Evolutionary conservation across 1,140 invertebrate genomes (phyloP).

Genomic region (Tetramorium parvispinum): DNA sequence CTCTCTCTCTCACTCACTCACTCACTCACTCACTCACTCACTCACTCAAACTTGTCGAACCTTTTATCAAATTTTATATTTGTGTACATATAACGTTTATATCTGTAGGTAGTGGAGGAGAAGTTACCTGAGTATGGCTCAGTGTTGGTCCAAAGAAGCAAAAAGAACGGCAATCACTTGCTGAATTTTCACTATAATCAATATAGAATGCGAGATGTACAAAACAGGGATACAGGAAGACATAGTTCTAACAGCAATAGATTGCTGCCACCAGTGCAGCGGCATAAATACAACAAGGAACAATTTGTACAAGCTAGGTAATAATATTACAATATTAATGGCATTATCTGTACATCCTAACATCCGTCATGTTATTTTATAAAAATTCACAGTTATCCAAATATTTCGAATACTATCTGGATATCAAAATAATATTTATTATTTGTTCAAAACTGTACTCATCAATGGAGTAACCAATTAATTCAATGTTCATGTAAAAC

Average conservation of each 20-base stretch:
- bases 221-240: conserved; percentile 73
- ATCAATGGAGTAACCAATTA: neutral
- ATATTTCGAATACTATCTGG: neutral
- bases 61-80: neutral
- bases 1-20: no score
- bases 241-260: conserved; percentile 80
- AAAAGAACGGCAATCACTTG: conserved; percentile 96
- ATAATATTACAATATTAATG: neutral
- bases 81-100: neutral
- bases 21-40: no score
- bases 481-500: neutral
- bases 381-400: neutral
- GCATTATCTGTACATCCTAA: neutral
- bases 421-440: neutral
- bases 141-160: conserved; percentile 93
- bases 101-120: conserved; percentile 84
- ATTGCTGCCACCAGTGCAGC: conserved; percentile 85
- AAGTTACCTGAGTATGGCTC: conserved; percentile 92
- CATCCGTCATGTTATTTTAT: neutral
- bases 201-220: conserved; percentile 80
- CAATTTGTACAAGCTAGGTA: conserved; percentile 97
- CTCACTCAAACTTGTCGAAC: no score
- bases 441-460: no score
- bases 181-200: conserved; percentile 94
- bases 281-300: conserved; percentile 95